A percentile compares a stretch with the other conserved stretches of the same genome.
phyloP scores from a whole-genome alignment of 2,888 invertebrate genomes.

The Lasioglossum zephyrum region DNA sequence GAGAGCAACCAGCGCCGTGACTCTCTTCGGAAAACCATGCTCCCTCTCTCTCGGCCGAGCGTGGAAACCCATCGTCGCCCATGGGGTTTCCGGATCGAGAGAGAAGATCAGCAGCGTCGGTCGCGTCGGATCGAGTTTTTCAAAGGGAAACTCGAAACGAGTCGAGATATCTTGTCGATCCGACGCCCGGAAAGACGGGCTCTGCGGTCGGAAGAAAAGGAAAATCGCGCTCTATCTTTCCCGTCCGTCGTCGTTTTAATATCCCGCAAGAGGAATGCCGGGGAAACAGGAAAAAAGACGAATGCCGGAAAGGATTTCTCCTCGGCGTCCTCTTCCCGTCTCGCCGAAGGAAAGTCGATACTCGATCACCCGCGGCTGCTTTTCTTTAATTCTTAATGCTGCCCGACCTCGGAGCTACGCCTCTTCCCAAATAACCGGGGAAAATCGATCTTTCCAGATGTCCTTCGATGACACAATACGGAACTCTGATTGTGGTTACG shows the following conservation, averaged over 20 bases:
- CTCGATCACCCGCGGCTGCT: neutral
- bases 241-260: neutral
- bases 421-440: neutral
- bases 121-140: neutral
- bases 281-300: neutral
- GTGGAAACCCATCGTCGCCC: neutral
- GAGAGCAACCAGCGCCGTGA: neutral
- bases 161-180: neutral
- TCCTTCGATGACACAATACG: neutral
- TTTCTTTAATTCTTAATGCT: constrained; percentile 6
- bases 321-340: neutral
- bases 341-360: neutral
- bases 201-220: neutral
- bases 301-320: neutral
- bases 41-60: neutral
- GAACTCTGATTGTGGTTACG: too few relatives aligned
- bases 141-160: neutral
- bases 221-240: neutral
- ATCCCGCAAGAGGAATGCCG: neutral
- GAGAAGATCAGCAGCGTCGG: neutral
- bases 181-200: neutral
- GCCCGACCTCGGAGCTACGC: neutral
- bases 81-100: neutral
- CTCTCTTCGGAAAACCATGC: neutral
- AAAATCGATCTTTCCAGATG: neutral